Conservation (phyloP, 2,888 invertebrate genomes). For the Gerris lacustris region DNA sequence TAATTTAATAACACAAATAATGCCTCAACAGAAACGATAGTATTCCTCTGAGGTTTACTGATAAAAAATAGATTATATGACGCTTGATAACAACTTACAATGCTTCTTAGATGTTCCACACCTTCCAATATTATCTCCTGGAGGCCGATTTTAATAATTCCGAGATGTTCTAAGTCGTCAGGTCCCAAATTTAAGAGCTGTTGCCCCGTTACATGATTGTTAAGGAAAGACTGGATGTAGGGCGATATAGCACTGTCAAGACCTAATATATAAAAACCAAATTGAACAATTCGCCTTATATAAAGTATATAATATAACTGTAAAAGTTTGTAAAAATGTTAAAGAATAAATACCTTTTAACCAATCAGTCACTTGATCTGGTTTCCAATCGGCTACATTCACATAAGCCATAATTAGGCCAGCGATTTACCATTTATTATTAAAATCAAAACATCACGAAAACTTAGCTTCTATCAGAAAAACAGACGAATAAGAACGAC, state of each 20-base stretch:
- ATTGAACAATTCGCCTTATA: background rate
- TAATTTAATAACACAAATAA: no score
- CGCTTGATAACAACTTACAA: constrained; percentile 47
- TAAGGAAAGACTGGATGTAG: constrained; percentile 67
- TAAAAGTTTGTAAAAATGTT: background rate
- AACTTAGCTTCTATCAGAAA: background rate
- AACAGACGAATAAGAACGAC: no score
- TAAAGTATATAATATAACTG: no score
- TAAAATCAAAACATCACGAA: background rate
- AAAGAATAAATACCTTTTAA: constrained; percentile 55
- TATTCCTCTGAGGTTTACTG: no score
- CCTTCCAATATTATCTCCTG: constrained; percentile 88
- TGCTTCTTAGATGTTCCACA: constrained; percentile 75
- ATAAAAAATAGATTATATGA: no score
- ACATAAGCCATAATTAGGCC: constrained; percentile 56
- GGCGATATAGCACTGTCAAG: constrained; percentile 64
- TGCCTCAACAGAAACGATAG: no score
- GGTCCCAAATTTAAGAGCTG: constrained; percentile 72
- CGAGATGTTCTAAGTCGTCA: constrained; percentile 76
- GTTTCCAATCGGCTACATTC: constrained; percentile 78
- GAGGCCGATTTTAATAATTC: constrained; percentile 77
- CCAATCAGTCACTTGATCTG: constrained; percentile 84
- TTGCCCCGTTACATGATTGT: constrained; percentile 68
- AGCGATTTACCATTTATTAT: background rate
- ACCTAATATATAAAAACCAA: constrained; percentile 44